These are phyloP conservation scores for Sebastes minor DNA, from an alignment of 2,797 vertebrate genomes.

Conservation along the genomic window DNA sequence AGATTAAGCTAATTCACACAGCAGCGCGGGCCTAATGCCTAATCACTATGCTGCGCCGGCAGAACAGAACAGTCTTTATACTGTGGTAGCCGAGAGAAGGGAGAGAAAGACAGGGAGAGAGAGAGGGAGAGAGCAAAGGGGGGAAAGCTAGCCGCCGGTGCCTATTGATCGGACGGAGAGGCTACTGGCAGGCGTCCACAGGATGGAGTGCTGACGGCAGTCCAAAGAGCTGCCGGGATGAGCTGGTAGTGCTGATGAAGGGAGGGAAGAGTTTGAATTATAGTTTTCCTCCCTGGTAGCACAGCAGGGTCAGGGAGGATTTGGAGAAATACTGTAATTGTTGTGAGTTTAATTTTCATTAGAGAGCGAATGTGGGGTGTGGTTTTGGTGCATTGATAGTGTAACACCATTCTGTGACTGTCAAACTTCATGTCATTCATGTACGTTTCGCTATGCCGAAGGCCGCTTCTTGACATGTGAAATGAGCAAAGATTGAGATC, in stretches of 20 bases:
- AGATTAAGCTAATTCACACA: slow-evolving; percentile 81
- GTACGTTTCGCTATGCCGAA: no score
- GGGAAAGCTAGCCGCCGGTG: slow-evolving; percentile 73
- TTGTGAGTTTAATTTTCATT: not conserved
- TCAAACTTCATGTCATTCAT: not conserved
- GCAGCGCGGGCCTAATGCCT: slow-evolving; percentile 74
- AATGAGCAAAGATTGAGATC: slow-evolving; percentile 3
- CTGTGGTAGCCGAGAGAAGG: slow-evolving; percentile 48
- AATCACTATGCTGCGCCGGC: slow-evolving; percentile 77
- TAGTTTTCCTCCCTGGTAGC: slow-evolving; percentile 31
- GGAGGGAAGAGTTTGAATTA: slow-evolving; percentile 61
- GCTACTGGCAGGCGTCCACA: slow-evolving; percentile 74
- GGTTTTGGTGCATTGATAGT: not conserved
- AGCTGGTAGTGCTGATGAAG: slow-evolving; percentile 65
- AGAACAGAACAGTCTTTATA: slow-evolving; percentile 74
- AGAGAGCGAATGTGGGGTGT: not conserved
- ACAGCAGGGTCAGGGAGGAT: slow-evolving; percentile 35
- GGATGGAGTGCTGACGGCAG: slow-evolving; percentile 79
- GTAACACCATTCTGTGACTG: not conserved
- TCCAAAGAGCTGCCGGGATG: slow-evolving; percentile 73
- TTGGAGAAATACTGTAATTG: slow-evolving; percentile 27
- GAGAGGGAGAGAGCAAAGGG: slow-evolving; percentile 27
- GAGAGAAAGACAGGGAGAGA: slow-evolving; percentile 25
- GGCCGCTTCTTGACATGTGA: not conserved
- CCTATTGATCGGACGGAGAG: slow-evolving; percentile 75